phyloP scores from a whole-genome alignment of 92 coral and sea anemone genomes.

The Porites evermanni region DNA sequence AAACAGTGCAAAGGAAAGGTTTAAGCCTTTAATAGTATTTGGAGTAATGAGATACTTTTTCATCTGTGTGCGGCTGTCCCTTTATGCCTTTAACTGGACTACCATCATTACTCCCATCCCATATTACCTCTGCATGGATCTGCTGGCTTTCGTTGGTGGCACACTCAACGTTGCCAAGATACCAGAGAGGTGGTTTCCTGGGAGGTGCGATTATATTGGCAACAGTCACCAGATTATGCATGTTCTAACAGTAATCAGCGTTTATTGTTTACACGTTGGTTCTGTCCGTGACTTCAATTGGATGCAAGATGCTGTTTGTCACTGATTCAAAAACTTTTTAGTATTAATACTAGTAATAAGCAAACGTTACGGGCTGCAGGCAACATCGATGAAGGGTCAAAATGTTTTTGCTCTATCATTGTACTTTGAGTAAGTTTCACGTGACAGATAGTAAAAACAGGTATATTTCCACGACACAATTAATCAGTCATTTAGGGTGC shows the following conservation, averaged over 20 bases:
- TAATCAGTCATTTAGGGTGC: too few species aligned
- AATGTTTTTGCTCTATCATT: too few species aligned
- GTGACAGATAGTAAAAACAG: too few species aligned
- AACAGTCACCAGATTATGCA: slow-evolving; percentile 97
- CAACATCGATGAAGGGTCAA: too few species aligned
- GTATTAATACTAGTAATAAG: too few species aligned
- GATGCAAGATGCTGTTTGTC: slow-evolving; percentile 62
- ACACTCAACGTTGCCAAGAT: slow-evolving; percentile 78
- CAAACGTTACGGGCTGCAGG: too few species aligned
- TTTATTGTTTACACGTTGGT: slow-evolving; percentile 77
- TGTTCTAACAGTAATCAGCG: slow-evolving; percentile 72
- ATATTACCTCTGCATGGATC: slow-evolving; percentile 86
- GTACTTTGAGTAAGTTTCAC: too few species aligned
- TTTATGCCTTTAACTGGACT: slow-evolving; percentile 49
- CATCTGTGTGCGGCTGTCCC: slow-evolving; percentile 63
- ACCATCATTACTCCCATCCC: slow-evolving; percentile 68
- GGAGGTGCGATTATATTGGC: slow-evolving; percentile 81
- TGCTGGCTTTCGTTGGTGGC: slow-evolving; percentile 84
- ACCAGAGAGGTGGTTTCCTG: slow-evolving; percentile 90
- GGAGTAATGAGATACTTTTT: slow-evolving; percentile 83
- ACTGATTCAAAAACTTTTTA: too few species aligned
- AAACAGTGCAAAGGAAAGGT: slow-evolving; percentile 77
- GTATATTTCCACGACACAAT: too few species aligned
- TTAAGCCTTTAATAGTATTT: slow-evolving; percentile 72
- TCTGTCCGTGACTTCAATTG: slow-evolving; percentile 80